These are phyloP conservation scores for Synergus umbraculus DNA, from an alignment of 2,888 invertebrate genomes.

Conservation along the genomic window DNA sequence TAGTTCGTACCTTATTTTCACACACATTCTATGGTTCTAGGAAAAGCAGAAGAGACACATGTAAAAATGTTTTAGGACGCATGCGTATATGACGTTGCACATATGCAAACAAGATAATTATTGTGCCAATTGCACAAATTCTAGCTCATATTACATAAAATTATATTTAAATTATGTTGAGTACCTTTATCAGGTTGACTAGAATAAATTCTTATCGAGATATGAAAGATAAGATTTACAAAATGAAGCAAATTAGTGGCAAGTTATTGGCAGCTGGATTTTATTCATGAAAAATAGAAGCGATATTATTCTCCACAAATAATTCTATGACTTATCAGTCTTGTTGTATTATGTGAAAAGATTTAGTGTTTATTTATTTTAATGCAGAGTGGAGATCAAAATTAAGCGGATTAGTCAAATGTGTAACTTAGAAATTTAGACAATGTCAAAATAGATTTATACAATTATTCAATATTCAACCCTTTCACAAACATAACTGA, in stretches of 20 bases:
- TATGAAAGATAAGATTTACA: background rate
- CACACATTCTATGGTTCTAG: slow-evolving; percentile 26
- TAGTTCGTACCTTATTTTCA: background rate
- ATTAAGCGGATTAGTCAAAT: slow-evolving; percentile 33
- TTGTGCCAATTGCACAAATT: slow-evolving; percentile 21
- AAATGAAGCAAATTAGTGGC: slow-evolving; percentile 19
- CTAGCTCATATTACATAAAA: slow-evolving; percentile 10
- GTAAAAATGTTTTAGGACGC: slow-evolving; percentile 13
- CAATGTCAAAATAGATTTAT: background rate
- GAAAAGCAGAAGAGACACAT: slow-evolving; percentile 42
- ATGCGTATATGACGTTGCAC: slow-evolving; percentile 15
- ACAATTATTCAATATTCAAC: background rate
- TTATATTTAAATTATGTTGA: background rate
- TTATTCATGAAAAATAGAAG: slow-evolving; percentile 1
- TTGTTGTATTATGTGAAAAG: slow-evolving; percentile 25
- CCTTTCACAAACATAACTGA: background rate
- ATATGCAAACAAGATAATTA: slow-evolving; percentile 27
- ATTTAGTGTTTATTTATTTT: background rate
- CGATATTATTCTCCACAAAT: slow-evolving; percentile 19
- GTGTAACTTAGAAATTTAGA: background rate
- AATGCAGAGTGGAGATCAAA: slow-evolving; percentile 36
- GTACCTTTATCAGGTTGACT: slow-evolving; percentile 1
- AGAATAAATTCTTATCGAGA: background rate
- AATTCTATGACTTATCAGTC: slow-evolving; percentile 39
- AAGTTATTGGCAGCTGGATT: slow-evolving; percentile 8